Base-by-base conservation (phyloP, 30 jellyfish, hydroid and myxozoan species). In the Thelohanellus kitauei region DNA sequence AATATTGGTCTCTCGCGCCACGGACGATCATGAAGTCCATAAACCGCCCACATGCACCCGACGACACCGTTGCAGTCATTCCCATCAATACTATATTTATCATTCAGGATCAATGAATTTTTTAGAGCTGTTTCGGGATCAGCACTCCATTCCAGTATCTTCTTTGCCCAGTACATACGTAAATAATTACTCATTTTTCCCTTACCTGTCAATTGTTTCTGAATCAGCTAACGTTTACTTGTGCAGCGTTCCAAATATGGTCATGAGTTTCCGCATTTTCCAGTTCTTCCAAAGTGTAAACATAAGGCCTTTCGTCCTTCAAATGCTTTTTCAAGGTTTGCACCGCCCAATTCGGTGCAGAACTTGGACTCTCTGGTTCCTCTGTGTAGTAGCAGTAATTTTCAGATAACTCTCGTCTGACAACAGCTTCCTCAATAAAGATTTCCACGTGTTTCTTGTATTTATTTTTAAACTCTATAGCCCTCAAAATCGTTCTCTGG, bases 141-240 rank as follows among this genome's bases (percentile, higher is more conserved):
- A 10, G 46, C 57, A 14, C 83, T 55, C 88, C 88, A 66, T 29
- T 66, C 88, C 21, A 66, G 53, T 18, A 66, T 56, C 25, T 66
- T 66, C 57, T 66, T 66, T 21, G 83, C 83, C 88, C 88, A 66
- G 38, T 66, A 66, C 88, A 66, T 66, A 40, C 88, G 56, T 29
- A 66, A 60, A 33, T 54, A 66, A 20, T 83, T 83, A 39, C 56
- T 83, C 83, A 66, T 66, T 56, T 66, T 66, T 9, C 88, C 88
- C 32, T 41, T 63, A 6, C 22, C 13, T 30, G 56, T 56, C 38
- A 66, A 33, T 34, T 66, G 84, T n/a, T 35, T 16, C 65, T 58
- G 32, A 2, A 41, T 21, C 8, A 14, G 12, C 33, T 6, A 43
- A n/a, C 3, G 0, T 4, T 14, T 3, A 58, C 83, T 52, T 66